Evolutionary conservation across 2,113 vertebrate genomes (phyloP).

Genomic region (Cololabis saira): DNA sequence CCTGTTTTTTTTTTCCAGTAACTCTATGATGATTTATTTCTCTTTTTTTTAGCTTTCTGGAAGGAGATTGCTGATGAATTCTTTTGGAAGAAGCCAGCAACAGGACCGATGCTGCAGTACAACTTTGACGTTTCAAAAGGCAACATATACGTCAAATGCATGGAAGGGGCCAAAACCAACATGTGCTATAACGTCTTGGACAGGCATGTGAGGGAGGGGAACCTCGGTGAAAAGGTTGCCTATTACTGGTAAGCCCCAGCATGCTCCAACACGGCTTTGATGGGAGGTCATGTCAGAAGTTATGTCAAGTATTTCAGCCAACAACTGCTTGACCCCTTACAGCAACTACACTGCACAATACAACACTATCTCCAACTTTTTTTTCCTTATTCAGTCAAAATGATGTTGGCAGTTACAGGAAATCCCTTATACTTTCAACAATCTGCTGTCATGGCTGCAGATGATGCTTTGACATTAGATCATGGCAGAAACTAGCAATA

Average conservation of each 20-base stretch:
- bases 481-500: too few relatives aligned
- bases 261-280: conserved; percentile 14
- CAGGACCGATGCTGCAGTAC: conserved; percentile 78
- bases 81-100: conserved; percentile 81
- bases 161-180: conserved; percentile 87
- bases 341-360: conserved; percentile 23
- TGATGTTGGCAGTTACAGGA: too few relatives aligned
- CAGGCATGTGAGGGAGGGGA: conserved; percentile 78
- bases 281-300: conserved; percentile 11
- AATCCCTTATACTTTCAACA: too few relatives aligned
- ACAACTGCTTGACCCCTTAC: conserved; percentile 35
- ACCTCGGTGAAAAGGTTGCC: conserved; percentile 81
- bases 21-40: conserved; percentile 2
- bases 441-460: too few relatives aligned
- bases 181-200: conserved; percentile 86
- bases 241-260: conserved; percentile 83
- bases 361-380: conserved; percentile 18
- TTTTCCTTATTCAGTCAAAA: conserved; percentile 16
- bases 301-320: conserved; percentile 51
- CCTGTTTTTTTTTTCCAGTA: not conserved
- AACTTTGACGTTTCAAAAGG: conserved; percentile 85
- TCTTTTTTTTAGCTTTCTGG: conserved; percentile 81
- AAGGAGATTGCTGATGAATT: conserved; percentile 80
- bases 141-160: conserved; percentile 80
- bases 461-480: too few relatives aligned